A percentile compares a stretch with the other conserved stretches of the same genome.
These are phyloP conservation scores for Burhinus oedicnemus DNA, from an alignment of 2,113 vertebrate species.

Conservation along the genomic window DNA sequence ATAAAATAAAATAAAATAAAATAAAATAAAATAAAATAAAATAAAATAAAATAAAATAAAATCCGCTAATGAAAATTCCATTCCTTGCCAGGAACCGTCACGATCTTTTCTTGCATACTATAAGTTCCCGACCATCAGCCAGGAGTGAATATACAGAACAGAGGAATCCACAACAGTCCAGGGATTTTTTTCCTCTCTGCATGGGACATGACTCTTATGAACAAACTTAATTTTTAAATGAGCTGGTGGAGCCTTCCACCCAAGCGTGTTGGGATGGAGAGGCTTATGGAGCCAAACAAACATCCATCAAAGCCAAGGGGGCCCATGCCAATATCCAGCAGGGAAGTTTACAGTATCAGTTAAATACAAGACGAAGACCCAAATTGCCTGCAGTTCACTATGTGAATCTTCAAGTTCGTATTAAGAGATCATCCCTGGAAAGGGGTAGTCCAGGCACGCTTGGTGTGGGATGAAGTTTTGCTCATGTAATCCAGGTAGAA, in stretches of 20 bases:
- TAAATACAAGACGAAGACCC: background rate
- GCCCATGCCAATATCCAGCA: background rate
- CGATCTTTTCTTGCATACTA: background rate
- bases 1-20: background rate
- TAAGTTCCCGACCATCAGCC: background rate
- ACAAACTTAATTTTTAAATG: background rate
- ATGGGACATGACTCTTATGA: background rate
- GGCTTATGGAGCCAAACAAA: background rate
- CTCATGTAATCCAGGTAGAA: background rate
- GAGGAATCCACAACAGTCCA: background rate
- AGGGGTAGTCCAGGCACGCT: accelerated
- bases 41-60: background rate
- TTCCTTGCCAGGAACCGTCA: background rate
- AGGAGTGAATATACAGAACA: background rate
- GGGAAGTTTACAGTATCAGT: background rate
- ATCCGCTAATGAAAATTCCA: background rate
- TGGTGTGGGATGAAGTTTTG: background rate
- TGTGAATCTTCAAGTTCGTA: background rate
- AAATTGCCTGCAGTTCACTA: background rate
- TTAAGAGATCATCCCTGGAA: background rate
- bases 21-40: background rate
- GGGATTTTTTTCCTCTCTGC: background rate
- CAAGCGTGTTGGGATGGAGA: background rate
- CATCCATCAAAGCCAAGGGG: background rate
- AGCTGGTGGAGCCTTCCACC: background rate